Conservation (phyloP, 2,888 invertebrate species). For the Heliconius charithonia region DNA sequence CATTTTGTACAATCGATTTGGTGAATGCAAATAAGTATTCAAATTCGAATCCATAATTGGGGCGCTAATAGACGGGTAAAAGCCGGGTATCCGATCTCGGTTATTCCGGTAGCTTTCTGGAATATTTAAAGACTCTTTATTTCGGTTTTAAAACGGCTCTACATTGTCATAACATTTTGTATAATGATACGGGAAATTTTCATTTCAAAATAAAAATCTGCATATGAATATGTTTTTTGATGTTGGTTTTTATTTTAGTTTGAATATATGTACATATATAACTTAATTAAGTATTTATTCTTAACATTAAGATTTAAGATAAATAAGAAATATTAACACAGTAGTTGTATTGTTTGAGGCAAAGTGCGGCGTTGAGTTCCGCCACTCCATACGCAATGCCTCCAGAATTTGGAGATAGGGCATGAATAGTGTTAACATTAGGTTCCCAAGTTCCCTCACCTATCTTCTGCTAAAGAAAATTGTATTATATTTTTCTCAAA, state of each 20-base stretch:
- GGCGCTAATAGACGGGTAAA: constrained; percentile 53
- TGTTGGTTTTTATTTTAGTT: not conserved
- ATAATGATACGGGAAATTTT: constrained; percentile 20
- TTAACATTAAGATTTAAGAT: no score
- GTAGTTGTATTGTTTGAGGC: no score
- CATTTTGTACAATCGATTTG: constrained; percentile 14
- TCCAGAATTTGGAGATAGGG: no score
- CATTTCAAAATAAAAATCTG: not conserved
- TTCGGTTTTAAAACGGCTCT: constrained; percentile 29
- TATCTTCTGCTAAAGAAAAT: no score
- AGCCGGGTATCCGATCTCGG: constrained; percentile 50
- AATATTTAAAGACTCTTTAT: constrained; percentile 58
- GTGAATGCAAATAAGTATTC: constrained; percentile 35
- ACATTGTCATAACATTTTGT: constrained; percentile 31
- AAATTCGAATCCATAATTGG: constrained; percentile 48
- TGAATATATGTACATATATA: not conserved
- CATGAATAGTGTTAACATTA: no score
- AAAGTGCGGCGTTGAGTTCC: no score
- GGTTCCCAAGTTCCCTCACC: no score
- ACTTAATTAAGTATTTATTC: not conserved
- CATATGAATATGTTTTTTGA: not conserved
- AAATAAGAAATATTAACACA: no score
- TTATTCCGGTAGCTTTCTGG: constrained; percentile 67
- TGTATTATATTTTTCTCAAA: no score
- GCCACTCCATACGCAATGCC: no score